These are phyloP conservation scores for Hoplodrina blanda DNA, from an alignment of 2,888 invertebrate genomes.

Conservation along the genomic window DNA sequence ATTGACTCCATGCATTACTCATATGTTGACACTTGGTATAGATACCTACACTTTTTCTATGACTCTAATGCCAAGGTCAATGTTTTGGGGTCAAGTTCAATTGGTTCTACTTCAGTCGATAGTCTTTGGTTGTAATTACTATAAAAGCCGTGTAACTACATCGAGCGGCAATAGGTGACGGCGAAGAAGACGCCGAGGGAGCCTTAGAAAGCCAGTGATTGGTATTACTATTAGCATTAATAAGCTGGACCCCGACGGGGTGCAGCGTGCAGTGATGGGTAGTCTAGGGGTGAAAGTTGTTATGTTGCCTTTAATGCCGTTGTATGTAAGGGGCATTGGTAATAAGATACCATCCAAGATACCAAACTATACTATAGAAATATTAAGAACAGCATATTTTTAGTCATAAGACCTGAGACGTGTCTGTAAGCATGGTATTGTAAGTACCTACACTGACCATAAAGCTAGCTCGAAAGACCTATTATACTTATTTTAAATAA, in stretches of 20 bases:
- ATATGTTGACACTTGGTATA: conserved; percentile 6
- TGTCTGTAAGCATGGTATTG: too few relatives aligned
- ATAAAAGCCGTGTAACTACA: conserved; percentile 14
- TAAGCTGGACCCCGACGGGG: conserved; percentile 1
- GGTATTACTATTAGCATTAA: conserved; percentile 14
- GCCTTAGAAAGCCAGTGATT: conserved; percentile 4
- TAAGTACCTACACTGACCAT: too few relatives aligned
- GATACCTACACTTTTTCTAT: conserved; percentile 4
- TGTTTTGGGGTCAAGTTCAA: conserved; percentile 50
- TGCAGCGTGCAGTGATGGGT: background rate
- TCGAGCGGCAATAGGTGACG: conserved; percentile 2
- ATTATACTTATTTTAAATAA: background rate
- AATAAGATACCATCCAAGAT: too few relatives aligned
- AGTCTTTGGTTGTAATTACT: conserved; percentile 26
- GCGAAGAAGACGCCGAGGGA: conserved; percentile 1
- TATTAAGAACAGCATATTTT: too few relatives aligned
- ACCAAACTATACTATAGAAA: too few relatives aligned
- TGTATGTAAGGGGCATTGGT: too few relatives aligned
- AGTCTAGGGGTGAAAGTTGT: background rate
- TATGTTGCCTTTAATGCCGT: too few relatives aligned
- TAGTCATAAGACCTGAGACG: too few relatives aligned
- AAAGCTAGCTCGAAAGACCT: too few relatives aligned
- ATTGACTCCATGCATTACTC: conserved; percentile 14
- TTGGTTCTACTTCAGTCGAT: conserved; percentile 2
- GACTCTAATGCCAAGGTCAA: conserved; percentile 38